Percentiles rank a stretch among this genome's conserved stretches.
phyloP scores from a whole-genome alignment of 2,797 vertebrate genomes.

The Nannoperca australis region DNA sequence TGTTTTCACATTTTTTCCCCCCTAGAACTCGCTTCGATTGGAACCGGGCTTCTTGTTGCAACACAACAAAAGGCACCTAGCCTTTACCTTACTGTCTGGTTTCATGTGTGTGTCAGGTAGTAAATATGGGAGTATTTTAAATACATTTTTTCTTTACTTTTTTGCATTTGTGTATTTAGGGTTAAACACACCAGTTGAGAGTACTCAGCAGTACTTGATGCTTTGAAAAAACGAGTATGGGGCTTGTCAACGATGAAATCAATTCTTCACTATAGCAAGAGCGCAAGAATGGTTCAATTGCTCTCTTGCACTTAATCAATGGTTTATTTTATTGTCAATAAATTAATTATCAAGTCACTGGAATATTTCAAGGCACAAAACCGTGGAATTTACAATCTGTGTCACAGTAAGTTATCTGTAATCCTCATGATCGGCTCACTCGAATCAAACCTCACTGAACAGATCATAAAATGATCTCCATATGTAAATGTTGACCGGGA shows the following conservation, averaged over 20 bases:
- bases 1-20: neutral
- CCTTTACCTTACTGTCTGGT: neutral
- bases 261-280: neutral
- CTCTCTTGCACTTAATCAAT: neutral
- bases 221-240: no score
- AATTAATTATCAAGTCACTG: neutral
- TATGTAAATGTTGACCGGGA: constrained; percentile 10
- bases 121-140: neutral
- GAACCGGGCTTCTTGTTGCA: neutral
- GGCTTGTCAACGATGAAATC: neutral
- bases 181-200: neutral
- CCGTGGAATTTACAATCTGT: neutral
- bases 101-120: neutral
- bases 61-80: neutral
- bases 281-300: neutral
- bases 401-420: neutral
- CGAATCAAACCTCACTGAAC: constrained; percentile 1
- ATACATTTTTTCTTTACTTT: neutral
- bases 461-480: constrained; percentile 2
- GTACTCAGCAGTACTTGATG: neutral
- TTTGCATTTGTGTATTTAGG: neutral
- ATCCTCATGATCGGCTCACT: constrained; percentile 1
- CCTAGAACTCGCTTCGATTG: neutral
- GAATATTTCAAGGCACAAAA: neutral
- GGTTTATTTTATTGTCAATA: neutral